Percentiles rank a stretch among this genome's conserved stretches.
phyloP scores from a whole-genome alignment of 2,888 invertebrate genomes.

The Rhagophthalmus giganteus region DNA sequence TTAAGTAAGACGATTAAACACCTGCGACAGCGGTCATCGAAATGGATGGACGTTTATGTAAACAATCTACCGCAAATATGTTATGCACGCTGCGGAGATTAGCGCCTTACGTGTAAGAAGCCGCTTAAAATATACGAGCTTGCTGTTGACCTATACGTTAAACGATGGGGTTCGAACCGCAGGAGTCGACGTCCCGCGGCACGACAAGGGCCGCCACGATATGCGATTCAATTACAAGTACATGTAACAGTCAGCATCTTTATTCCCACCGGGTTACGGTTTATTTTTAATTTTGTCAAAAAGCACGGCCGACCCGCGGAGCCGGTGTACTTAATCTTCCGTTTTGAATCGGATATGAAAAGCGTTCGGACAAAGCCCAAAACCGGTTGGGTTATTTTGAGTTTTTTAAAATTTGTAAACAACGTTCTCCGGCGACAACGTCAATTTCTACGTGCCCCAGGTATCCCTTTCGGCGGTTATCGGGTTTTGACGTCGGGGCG shows the following conservation, averaged over 20 bases:
- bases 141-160: conserved; percentile 37
- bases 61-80: conserved; percentile 48
- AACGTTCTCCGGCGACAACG: background rate
- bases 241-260: conserved; percentile 28
- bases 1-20: too few relatives aligned
- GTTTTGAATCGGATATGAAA: background rate
- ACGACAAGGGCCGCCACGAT: conserved; percentile 37
- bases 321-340: conserved; percentile 13
- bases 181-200: conserved; percentile 41
- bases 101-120: conserved; percentile 46
- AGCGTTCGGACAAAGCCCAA: background rate
- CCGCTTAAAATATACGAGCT: conserved; percentile 45
- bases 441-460: background rate
- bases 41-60: conserved; percentile 34
- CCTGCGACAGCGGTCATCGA: too few relatives aligned
- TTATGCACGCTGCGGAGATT: conserved; percentile 48
- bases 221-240: conserved; percentile 44
- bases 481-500: too few relatives aligned
- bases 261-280: conserved; percentile 20
- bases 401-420: conserved; percentile 4
- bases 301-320: conserved; percentile 11
- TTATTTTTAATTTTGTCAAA: conserved; percentile 20
- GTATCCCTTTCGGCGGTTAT: too few relatives aligned
- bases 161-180: conserved; percentile 44
- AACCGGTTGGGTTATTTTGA: conserved; percentile 8